Base-by-base conservation (phyloP, 30 jellyfish, hydroid and myxozoan genomes). In the Aurelia coerulea region DNA sequence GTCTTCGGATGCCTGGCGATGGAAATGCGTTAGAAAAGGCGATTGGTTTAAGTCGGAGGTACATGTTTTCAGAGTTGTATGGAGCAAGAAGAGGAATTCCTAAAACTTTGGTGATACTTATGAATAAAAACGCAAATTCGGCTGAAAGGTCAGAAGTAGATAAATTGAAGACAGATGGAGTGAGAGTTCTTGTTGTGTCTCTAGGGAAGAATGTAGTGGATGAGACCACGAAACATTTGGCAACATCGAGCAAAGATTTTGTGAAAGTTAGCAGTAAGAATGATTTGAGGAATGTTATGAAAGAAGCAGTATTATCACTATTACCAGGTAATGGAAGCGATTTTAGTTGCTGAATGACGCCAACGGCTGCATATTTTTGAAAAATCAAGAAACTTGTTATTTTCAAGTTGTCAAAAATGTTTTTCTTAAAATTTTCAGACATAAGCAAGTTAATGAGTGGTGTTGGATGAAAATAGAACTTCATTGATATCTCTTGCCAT, bases 61-160 rank as follows among this genome's bases (percentile, higher is more conserved):
- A 33, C 56, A 17, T 83, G 49, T 83, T 68, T 33, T 42, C 41
- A 52, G 78, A 29, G 39, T 29, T 2, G 23, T 64, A 58, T 16
- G 92, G 92, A 4, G 92, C 88, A 62, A 68, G 92, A 62, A 37
- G 73, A 56, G 81, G 66, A 0, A 37, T 41, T 2, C 73, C 77
- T 13, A 68, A 53, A 18, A 83, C 84, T 13, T 15, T 66, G 32
- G 76, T 62, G 18, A 33, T 83, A 33, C 73, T 83, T 73, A 81
- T 85, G 18, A 74, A 84, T 72, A 51, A 59, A 17, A 67, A 68
- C 15, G 50, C 32, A 13, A 88, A 77, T 59, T 49, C 70, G 9
- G 91, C 97, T 18, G 31, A 51, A 18, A 56, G 39, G 0, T 11
- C 60, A 15, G 63, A 35, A n/a, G 88, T 88, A 23, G 78, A 51